Percentiles rank a stretch among this genome's conserved stretches.
These are phyloP conservation scores for Bolinopsis microptera DNA, from an alignment of 37 sponge, comb jelly and placozoan genomes.

Conservation along the genomic window DNA sequence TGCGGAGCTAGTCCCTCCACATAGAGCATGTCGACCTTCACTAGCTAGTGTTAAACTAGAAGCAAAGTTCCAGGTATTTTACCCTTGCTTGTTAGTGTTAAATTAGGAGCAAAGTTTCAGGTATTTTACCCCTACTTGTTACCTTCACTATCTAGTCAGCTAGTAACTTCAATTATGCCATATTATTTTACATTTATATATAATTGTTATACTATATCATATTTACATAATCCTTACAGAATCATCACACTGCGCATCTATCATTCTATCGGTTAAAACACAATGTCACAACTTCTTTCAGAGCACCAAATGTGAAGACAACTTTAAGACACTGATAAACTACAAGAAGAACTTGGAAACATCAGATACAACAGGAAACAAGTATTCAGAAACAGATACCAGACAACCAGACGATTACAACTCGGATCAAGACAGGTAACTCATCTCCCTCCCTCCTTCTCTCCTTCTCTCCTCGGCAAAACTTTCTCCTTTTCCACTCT, in stretches of 20 bases:
- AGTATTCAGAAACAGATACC: no score
- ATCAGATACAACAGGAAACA: no score
- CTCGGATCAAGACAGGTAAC: constrained; percentile 33
- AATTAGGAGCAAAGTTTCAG: neutral
- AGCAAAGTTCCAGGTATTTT: constrained; percentile 4
- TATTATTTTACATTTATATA: no score
- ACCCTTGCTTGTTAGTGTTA: neutral
- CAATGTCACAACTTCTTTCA: no score
- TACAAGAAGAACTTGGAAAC: constrained; percentile 29
- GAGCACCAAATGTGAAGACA: constrained; percentile 57
- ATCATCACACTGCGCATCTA: no score
- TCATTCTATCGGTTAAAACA: no score
- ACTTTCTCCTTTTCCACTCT: no score
- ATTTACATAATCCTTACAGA: no score
- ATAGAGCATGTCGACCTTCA: neutral
- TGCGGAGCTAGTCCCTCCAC: neutral
- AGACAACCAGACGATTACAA: neutral
- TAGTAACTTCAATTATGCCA: no score
- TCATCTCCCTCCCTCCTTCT: no score
- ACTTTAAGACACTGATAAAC: constrained; percentile 49
- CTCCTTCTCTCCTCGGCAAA: no score
- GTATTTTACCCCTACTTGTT: neutral
- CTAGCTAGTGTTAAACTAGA: constrained; percentile 51
- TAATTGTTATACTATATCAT: no score
- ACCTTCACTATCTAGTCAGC: neutral